Conservation (phyloP, 2,797 vertebrate genomes). For the Myoxocephalus aenaeus region DNA sequence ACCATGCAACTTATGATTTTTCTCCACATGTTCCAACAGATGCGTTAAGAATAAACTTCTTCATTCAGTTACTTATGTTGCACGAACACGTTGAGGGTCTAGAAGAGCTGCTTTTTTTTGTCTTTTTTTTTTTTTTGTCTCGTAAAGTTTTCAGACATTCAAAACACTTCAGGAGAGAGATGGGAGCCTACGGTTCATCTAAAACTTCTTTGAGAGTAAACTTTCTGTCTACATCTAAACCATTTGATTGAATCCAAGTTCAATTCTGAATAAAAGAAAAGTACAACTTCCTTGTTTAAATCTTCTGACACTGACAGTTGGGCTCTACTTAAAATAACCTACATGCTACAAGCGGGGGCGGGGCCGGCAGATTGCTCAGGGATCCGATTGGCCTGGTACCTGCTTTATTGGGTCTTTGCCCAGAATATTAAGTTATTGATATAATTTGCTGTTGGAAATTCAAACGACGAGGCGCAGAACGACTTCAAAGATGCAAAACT, state of each 20-base stretch:
- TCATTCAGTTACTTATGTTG: neutral
- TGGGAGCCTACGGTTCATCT: neutral
- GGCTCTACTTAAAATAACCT: neutral
- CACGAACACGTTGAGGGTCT: neutral
- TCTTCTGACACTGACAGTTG: neutral
- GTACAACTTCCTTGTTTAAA: neutral
- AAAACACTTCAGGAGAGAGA: slow-evolving; percentile 18
- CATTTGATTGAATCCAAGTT: slow-evolving; percentile 5
- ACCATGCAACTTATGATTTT: neutral
- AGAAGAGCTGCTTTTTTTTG: neutral
- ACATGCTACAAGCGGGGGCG: neutral
- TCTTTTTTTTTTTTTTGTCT: neutral
- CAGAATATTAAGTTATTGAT: neutral
- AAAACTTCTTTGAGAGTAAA: neutral
- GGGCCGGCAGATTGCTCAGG: neutral
- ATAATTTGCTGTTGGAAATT: neutral
- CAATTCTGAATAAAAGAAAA: slow-evolving; percentile 28
- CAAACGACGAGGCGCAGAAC: neutral
- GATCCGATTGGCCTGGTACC: neutral
- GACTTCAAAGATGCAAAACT: neutral
- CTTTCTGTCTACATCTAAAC: neutral
- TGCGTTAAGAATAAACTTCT: neutral
- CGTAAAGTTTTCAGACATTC: slow-evolving; percentile 4
- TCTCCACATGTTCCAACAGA: neutral
- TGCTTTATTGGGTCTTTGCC: neutral